phyloP scores from a whole-genome alignment of 2,888 invertebrate species.

The Caenorhabditis drosophilae region DNA sequence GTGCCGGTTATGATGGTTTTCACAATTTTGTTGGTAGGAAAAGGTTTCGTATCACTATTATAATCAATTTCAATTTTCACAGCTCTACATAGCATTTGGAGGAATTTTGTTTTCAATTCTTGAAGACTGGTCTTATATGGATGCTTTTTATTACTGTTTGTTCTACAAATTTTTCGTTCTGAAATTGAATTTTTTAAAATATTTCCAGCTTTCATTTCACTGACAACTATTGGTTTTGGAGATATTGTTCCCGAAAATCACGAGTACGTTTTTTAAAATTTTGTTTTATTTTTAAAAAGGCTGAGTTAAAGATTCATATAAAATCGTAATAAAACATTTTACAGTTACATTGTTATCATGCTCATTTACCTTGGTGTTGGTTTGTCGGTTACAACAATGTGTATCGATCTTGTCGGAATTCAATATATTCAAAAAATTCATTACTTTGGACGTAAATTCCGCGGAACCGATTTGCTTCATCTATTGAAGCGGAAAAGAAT shows the following conservation, averaged over 20 bases:
- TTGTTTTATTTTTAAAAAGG: background rate
- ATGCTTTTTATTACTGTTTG: slow-evolving; percentile 73
- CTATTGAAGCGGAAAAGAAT: slow-evolving; percentile 65
- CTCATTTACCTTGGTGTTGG: slow-evolving; percentile 68
- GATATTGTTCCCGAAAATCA: slow-evolving; percentile 67
- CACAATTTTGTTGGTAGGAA: slow-evolving; percentile 65
- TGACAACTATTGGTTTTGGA: slow-evolving; percentile 69
- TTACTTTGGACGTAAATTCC: slow-evolving; percentile 69
- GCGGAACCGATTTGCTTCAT: slow-evolving; percentile 67
- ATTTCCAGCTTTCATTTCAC: slow-evolving; percentile 66
- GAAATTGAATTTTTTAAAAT: too few species aligned
- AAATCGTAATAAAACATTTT: too few species aligned
- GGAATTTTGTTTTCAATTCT: slow-evolving; percentile 69
- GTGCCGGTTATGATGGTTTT: slow-evolving; percentile 69
- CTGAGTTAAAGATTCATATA: background rate
- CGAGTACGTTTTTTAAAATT: slow-evolving; percentile 49
- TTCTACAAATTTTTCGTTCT: slow-evolving; percentile 4
- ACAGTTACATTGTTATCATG: slow-evolving; percentile 67
- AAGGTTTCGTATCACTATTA: background rate
- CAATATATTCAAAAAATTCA: slow-evolving; percentile 69
- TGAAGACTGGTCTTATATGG: slow-evolving; percentile 72
- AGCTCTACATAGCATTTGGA: slow-evolving; percentile 70
- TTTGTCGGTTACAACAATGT: slow-evolving; percentile 69
- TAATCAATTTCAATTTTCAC: slow-evolving; percentile 15
- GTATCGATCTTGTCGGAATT: slow-evolving; percentile 69